Conservation (phyloP, 2,888 invertebrate genomes). For the Eulithis prunata region DNA sequence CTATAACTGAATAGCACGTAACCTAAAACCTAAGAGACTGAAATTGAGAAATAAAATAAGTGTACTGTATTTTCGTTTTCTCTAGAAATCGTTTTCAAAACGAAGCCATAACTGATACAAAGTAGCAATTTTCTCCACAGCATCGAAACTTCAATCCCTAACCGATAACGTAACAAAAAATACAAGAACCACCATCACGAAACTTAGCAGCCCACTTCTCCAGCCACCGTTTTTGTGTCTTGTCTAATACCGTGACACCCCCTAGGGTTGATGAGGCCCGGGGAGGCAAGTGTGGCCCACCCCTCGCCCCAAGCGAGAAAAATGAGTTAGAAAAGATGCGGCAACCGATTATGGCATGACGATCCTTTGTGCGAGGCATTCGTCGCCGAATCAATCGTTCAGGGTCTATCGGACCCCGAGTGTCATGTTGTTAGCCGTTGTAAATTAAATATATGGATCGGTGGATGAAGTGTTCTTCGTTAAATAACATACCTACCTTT, state of each 20-base stretch:
- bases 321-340: conserved; percentile 85
- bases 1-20: too few species aligned
- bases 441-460: conserved; percentile 23
- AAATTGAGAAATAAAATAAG: too few species aligned
- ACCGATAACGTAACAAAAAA: conserved; percentile 48
- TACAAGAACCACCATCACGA: conserved; percentile 67
- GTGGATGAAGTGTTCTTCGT: conserved; percentile 10
- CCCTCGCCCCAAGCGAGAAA: conserved; percentile 76
- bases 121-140: not conserved
- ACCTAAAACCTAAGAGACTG: too few species aligned
- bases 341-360: conserved; percentile 80
- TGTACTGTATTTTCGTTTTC: too few species aligned
- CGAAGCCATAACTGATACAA: not conserved
- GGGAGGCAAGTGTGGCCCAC: conserved; percentile 43
- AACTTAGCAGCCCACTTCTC: conserved; percentile 76
- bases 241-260: conserved; percentile 83
- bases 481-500: not conserved
- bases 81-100: not conserved
- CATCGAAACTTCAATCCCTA: conserved; percentile 36
- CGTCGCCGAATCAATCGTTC: conserved; percentile 75
- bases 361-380: conserved; percentile 76
- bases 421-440: conserved; percentile 23
- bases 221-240: conserved; percentile 82
- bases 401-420: conserved; percentile 51
- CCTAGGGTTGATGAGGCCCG: conserved; percentile 69